A percentile compares a stretch with the other conserved stretches of the same genome.
These are phyloP conservation scores for Eupeodes luniger DNA, from an alignment of 2,888 invertebrate genomes.

Conservation along the genomic window DNA sequence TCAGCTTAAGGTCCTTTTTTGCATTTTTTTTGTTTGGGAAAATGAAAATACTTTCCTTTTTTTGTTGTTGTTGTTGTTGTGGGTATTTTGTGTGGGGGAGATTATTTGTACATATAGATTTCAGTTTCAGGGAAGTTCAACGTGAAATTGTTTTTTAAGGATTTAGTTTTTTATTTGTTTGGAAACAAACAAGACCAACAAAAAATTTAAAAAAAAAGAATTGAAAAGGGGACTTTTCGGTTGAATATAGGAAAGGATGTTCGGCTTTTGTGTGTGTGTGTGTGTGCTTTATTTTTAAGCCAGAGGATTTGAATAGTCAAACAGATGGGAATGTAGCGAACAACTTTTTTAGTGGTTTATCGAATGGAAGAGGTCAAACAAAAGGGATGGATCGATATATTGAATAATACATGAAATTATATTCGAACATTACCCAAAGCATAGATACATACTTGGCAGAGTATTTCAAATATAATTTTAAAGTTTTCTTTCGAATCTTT, in stretches of 20 bases:
- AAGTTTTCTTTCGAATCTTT: not conserved
- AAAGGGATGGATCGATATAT: conserved; percentile 30
- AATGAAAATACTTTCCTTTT: not conserved
- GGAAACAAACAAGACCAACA: not conserved
- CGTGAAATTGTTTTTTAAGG: conserved; percentile 46
- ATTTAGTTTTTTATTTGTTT: conserved; percentile 40
- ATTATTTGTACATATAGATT: conserved; percentile 23
- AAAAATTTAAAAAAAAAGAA: not conserved
- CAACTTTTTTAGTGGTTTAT: conserved; percentile 27
- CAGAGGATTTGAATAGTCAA: conserved; percentile 39
- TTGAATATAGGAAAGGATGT: conserved; percentile 9
- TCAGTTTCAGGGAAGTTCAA: conserved; percentile 11
- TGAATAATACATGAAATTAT: conserved; percentile 32
- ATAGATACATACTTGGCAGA: not conserved
- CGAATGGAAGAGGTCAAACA: conserved; percentile 33
- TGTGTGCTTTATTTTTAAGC: not conserved
- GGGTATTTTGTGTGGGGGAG: not conserved
- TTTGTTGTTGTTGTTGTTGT: too few relatives aligned
- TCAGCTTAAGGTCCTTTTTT: not conserved
- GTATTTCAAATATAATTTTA: conserved; percentile 3
- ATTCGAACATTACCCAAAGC: not conserved
- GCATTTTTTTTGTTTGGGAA: not conserved
- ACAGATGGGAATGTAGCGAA: conserved; percentile 21
- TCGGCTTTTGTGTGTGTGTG: not conserved
- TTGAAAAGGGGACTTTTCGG: conserved; percentile 22